These are phyloP conservation scores for Dynastes grantii DNA, from an alignment of 2,888 invertebrate genomes.

Conservation along the genomic window DNA sequence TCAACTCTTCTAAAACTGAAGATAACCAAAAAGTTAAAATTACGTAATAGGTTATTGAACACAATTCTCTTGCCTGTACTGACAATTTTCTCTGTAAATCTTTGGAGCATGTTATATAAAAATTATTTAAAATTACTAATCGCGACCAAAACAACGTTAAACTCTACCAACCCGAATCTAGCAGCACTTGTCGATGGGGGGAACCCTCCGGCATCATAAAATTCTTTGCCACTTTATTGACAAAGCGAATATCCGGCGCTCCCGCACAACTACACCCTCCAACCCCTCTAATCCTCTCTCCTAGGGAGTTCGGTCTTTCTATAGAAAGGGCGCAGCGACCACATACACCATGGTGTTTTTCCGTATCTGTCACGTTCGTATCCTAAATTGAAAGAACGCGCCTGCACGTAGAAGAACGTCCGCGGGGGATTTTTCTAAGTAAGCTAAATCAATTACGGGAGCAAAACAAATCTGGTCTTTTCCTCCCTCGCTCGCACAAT, in stretches of 20 bases:
- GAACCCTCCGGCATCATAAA: constrained; percentile 28
- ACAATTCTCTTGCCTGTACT: no score
- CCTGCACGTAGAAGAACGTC: constrained; percentile 1
- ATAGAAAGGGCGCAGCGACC: neutral
- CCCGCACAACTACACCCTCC: neutral
- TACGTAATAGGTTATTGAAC: no score
- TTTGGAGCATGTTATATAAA: no score
- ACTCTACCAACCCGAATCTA: no score
- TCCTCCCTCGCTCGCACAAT: neutral
- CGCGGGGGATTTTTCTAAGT: constrained; percentile 25
- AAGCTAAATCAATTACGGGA: constrained; percentile 34
- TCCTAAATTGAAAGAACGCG: constrained; percentile 18
- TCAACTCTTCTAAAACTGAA: no score
- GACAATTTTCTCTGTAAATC: no score
- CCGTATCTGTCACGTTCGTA: constrained; percentile 36
- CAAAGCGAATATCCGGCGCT: constrained; percentile 11
- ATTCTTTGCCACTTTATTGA: constrained; percentile 28
- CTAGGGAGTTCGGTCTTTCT: no score
- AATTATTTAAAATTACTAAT: no score
- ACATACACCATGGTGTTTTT: constrained; percentile 2
- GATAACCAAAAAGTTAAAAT: no score
- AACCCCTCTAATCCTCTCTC: no score
- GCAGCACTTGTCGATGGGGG: constrained; percentile 7
- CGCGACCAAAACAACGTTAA: no score
- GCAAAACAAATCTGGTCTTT: constrained; percentile 31